Conservation (phyloP, 1,140 invertebrate genomes). For the Drosophila eugracilis region DNA sequence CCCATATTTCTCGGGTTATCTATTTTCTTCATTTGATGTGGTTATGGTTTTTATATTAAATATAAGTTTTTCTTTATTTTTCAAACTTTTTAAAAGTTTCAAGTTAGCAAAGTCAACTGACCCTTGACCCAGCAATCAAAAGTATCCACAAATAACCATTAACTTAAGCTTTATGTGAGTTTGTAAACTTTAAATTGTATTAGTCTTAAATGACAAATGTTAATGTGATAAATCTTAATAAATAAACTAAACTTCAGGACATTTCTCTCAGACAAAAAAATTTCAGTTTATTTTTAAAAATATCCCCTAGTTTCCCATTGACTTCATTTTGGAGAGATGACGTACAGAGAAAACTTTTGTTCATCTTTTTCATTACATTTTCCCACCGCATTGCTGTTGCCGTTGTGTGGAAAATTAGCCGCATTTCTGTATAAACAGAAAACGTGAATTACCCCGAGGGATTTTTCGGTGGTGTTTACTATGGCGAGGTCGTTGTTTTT, state of each 20-base stretch:
- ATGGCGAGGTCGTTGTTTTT: conserved; percentile 30
- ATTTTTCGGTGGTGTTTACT: conserved; percentile 36
- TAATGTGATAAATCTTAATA: neutral
- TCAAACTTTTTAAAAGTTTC: too few species aligned
- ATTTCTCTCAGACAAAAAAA: neutral
- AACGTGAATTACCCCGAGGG: conserved; percentile 60
- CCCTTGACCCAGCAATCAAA: too few species aligned
- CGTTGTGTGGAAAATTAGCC: conserved; percentile 69
- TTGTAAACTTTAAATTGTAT: too few species aligned
- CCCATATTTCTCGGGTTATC: conserved; percentile 3
- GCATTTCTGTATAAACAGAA: conserved; percentile 58
- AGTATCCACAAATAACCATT: too few species aligned
- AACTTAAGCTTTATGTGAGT: too few species aligned
- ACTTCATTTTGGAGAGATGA: conserved; percentile 39
- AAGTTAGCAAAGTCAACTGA: too few species aligned
- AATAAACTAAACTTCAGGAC: neutral
- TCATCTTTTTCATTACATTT: conserved; percentile 55
- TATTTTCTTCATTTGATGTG: neutral
- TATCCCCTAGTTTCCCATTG: conserved; percentile 23
- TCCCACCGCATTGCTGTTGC: conserved; percentile 21
- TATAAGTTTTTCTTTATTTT: too few species aligned
- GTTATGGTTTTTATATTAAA: too few species aligned
- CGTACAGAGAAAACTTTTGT: conserved; percentile 57
- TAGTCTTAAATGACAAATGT: too few species aligned
- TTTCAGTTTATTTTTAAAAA: neutral